Evolutionary conservation across 2,113 vertebrate genomes (phyloP).

Genomic region (Lathamus discolor): DNA sequence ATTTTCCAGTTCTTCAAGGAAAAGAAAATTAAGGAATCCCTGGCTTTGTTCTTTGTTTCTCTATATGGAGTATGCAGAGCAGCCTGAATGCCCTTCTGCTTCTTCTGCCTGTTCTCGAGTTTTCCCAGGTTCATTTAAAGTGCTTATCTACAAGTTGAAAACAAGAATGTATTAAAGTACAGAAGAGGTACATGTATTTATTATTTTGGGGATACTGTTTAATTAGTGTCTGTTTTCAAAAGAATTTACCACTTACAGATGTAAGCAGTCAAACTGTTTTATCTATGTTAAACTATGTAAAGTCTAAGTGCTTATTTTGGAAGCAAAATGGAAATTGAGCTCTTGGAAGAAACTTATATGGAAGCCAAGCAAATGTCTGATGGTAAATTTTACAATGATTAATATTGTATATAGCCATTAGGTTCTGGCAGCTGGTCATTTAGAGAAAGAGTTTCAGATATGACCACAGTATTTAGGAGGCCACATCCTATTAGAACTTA

Average conservation of each 20-base stretch:
- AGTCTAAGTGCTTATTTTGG: neutral
- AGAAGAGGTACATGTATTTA: neutral
- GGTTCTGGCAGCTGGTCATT: neutral
- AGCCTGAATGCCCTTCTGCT: conserved; percentile 56
- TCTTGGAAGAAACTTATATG: neutral
- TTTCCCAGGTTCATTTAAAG: conserved; percentile 42
- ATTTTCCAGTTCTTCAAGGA: neutral
- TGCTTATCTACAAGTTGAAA: conserved; percentile 57
- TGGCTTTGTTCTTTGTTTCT: neutral
- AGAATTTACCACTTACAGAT: neutral
- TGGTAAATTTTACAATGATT: neutral
- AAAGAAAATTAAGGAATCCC: neutral
- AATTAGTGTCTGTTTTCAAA: neutral
- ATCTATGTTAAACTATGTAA: neutral
- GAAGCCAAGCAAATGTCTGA: neutral
- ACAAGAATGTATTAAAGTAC: neutral
- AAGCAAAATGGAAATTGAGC: neutral
- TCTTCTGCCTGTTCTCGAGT: conserved; percentile 46
- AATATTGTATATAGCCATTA: neutral
- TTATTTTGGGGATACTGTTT: neutral
- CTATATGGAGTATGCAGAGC: conserved; percentile 32
- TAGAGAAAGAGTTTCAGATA: neutral
- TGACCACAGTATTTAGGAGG: neutral
- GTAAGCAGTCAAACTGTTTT: neutral
- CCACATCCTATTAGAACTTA: neutral